These are phyloP conservation scores for Atta texana DNA, from an alignment of 1,140 invertebrate genomes.

Conservation along the genomic window DNA sequence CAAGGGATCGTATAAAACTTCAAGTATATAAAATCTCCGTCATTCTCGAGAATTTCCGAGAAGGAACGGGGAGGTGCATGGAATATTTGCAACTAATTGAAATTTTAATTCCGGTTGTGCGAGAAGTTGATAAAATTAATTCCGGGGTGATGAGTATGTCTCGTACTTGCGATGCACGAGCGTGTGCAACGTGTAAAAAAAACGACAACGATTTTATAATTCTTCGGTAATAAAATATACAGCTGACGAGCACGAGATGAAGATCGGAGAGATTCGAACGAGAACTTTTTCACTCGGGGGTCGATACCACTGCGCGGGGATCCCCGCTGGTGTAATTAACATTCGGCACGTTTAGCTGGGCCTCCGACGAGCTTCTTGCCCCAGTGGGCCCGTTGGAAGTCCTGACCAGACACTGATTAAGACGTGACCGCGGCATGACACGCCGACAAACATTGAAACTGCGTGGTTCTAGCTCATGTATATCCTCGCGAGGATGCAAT, in stretches of 20 bases:
- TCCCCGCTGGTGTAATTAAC: conserved; percentile 82
- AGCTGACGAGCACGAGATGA: background rate
- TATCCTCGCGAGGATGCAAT: conserved; percentile 22
- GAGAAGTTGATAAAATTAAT: conserved; percentile 42
- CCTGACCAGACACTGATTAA: conserved; percentile 78
- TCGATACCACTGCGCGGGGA: conserved; percentile 60
- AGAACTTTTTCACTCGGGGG: conserved; percentile 75
- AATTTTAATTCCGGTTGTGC: conserved; percentile 11
- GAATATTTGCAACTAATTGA: conserved; percentile 27
- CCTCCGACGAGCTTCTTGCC: conserved; percentile 72
- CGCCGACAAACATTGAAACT: conserved; percentile 48
- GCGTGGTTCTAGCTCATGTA: conserved; percentile 39
- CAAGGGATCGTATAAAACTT: conserved; percentile 44
- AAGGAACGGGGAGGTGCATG: conserved; percentile 27
- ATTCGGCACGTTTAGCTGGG: conserved; percentile 82
- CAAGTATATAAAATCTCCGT: conserved; percentile 49
- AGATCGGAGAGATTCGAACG: conserved; percentile 70
- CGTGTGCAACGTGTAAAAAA: background rate
- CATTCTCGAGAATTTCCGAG: conserved; percentile 36
- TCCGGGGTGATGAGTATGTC: background rate
- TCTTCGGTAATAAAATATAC: conserved; percentile 31
- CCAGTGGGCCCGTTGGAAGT: conserved; percentile 41
- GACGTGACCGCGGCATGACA: conserved; percentile 81
- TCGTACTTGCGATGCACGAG: background rate
- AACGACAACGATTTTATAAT: conserved; percentile 33